A percentile compares a stretch with the other conserved stretches of the same genome.
These are phyloP conservation scores for Pionites leucogaster DNA, from an alignment of 2,113 vertebrate species.

Conservation along the genomic window DNA sequence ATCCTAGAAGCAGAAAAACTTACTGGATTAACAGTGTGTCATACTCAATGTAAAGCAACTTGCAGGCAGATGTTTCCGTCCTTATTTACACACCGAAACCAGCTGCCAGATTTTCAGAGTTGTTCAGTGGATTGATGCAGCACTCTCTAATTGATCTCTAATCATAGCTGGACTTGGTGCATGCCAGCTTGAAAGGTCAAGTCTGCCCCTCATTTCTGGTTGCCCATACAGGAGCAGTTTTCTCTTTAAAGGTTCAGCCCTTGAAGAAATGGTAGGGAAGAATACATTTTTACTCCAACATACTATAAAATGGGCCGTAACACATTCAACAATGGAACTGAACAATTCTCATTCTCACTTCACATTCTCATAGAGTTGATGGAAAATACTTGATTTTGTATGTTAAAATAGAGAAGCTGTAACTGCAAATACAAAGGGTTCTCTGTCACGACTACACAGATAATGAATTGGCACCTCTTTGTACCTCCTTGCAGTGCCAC, in stretches of 20 bases:
- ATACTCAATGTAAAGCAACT: neutral
- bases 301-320: neutral
- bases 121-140: neutral
- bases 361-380: neutral
- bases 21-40: neutral
- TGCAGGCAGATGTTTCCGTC: neutral
- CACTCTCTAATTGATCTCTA: neutral
- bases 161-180: neutral
- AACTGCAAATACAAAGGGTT: neutral
- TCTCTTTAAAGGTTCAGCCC: neutral
- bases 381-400: neutral
- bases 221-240: neutral
- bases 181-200: neutral
- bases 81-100: neutral
- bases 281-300: neutral
- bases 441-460: neutral
- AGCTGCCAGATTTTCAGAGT: neutral
- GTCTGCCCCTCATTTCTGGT: neutral
- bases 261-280: neutral
- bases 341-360: neutral
- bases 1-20: neutral
- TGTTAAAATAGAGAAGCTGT: neutral
- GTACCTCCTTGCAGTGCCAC: neutral
- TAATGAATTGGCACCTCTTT: neutral
- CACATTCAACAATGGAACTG: neutral